phyloP scores from a whole-genome alignment of 2,888 invertebrate species.

The Apamea sordens region DNA sequence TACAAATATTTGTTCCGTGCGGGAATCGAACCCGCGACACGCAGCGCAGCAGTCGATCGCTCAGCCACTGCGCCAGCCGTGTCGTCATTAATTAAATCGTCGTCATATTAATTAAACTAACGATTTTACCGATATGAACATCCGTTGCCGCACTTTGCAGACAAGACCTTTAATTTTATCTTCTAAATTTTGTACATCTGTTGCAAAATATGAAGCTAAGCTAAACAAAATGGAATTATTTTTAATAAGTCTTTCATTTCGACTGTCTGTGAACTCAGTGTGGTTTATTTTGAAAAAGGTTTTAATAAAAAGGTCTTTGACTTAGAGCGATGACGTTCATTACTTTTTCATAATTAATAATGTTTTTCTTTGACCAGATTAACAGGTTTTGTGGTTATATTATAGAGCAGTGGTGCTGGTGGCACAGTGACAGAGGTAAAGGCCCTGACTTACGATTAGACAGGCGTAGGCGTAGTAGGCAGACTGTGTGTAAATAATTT shows the following conservation, averaged over 20 bases:
- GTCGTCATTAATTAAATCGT: too few species aligned
- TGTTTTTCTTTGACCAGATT: background rate
- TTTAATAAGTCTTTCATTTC: background rate
- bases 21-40: too few species aligned
- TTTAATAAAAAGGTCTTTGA: slow-evolving; percentile 1
- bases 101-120: background rate
- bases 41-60: too few species aligned
- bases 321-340: background rate
- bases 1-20: too few species aligned
- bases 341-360: background rate
- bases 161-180: background rate
- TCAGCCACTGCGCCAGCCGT: too few species aligned
- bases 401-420: too few species aligned
- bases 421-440: too few species aligned
- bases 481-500: too few species aligned
- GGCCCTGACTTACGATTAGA: too few species aligned
- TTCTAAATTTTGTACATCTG: background rate
- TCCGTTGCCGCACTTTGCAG: background rate
- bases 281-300: background rate
- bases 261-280: background rate
- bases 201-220: background rate
- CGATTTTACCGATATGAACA: background rate
- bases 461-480: too few species aligned
- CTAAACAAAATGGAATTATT: background rate
- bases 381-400: background rate